Percentiles rank a stretch among this genome's conserved stretches.
Evolutionary conservation across 2,888 invertebrate genomes (phyloP).

Genomic region (Nowickia ferox): DNA sequence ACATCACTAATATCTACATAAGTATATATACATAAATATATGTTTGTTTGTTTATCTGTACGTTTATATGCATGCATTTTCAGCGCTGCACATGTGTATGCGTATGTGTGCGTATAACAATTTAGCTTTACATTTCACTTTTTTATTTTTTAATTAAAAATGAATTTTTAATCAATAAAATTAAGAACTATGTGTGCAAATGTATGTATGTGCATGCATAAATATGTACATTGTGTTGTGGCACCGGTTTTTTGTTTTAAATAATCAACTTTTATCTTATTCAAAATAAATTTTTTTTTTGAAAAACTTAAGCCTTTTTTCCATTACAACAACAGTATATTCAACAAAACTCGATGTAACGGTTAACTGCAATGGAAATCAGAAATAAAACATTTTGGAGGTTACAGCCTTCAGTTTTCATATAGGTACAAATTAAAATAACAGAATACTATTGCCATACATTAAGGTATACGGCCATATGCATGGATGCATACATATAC

Average conservation of each 20-base stretch:
- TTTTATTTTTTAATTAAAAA: no score
- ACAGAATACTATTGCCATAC: background rate
- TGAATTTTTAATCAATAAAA: no score
- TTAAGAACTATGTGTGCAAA: background rate
- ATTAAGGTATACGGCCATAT: background rate
- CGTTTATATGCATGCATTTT: background rate
- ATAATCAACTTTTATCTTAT: no score
- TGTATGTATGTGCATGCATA: background rate
- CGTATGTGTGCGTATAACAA: no score
- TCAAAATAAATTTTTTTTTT: background rate
- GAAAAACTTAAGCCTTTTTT: background rate
- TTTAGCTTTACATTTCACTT: no score
- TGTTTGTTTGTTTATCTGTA: background rate
- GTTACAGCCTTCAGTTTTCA: slow-evolving; percentile 64
- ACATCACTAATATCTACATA: no score
- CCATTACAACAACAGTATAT: slow-evolving; percentile 3
- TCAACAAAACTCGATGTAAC: slow-evolving; percentile 29
- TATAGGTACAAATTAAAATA: slow-evolving; percentile 44
- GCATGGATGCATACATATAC: slow-evolving; percentile 11
- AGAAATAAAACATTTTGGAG: slow-evolving; percentile 57
- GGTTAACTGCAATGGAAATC: slow-evolving; percentile 44
- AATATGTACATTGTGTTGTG: background rate
- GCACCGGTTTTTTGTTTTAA: background rate
- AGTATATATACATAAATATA: background rate
- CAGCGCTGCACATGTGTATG: no score